phyloP scores from a whole-genome alignment of 2,888 invertebrate species.

The Meghimatium bilineatum region DNA sequence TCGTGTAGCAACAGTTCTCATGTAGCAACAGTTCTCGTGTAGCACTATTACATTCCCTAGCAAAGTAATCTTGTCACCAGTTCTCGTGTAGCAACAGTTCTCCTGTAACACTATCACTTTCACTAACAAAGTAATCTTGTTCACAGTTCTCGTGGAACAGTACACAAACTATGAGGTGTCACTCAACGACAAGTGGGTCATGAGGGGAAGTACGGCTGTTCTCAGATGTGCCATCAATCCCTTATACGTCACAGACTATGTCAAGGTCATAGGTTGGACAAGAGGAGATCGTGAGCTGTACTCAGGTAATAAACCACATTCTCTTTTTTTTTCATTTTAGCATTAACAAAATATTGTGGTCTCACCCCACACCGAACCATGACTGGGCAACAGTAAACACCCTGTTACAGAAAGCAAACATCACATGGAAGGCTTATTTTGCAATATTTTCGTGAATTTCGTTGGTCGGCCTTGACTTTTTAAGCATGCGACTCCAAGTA shows the following conservation, averaged over 20 bases:
- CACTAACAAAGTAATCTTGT: neutral
- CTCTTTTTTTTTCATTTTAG: too few relatives aligned
- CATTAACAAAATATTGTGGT: too few relatives aligned
- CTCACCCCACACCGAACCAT: too few relatives aligned
- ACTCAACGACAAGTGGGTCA: constrained; percentile 93
- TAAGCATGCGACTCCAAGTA: too few relatives aligned
- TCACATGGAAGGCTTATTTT: too few relatives aligned
- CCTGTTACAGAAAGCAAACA: too few relatives aligned
- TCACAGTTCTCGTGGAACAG: constrained; percentile 67
- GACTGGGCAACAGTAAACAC: too few relatives aligned
- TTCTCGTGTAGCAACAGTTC: neutral
- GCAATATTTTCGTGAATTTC: too few relatives aligned
- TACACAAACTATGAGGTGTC: constrained; percentile 88
- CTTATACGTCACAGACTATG: constrained; percentile 90
- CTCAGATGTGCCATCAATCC: constrained; percentile 95
- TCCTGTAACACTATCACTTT: neutral
- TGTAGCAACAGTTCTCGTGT: too few relatives aligned
- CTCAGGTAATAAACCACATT: constrained; percentile 56
- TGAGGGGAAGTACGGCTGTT: constrained; percentile 92
- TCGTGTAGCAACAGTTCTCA: too few relatives aligned
- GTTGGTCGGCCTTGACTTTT: too few relatives aligned
- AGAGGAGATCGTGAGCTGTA: constrained; percentile 58
- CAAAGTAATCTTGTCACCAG: neutral
- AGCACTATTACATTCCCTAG: neutral
- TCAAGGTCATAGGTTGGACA: constrained; percentile 90